Base-by-base conservation (phyloP, 2,797 vertebrate species). In the Hoplostethus atlanticus region DNA sequence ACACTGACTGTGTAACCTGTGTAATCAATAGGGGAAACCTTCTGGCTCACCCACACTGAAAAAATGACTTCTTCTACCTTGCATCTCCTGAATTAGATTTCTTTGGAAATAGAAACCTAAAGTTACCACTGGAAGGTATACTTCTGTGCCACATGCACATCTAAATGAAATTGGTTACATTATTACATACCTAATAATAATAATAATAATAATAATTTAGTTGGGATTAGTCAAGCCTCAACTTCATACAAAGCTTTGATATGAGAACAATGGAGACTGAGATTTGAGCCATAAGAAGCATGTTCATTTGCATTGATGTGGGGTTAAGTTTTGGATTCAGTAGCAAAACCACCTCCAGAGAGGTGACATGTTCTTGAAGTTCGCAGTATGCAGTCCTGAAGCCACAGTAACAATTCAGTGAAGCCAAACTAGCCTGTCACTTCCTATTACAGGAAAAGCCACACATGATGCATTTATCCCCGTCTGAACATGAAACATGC, bases 31-130 rank as follows among this genome's bases (percentile, higher is more conserved):
- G 65, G 67, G 77, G 66, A 80, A 87, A 80, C 44, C 48, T 4
- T 70, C 8, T 71, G 57, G 13, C 54, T 70, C 78, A 84, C 77
- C 67, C 82, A 84, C 46, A 73, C 8, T 82, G 84, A 75, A 89
- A 91, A 57, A 86, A 67, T 81, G 0, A 1, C 1, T 2, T 44
- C 81, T 58, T 73, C 59, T 28, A 28, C 74, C 40, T 68, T 59
- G 53, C 4, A 73, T 55, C 11, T 60, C 25, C 53, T 74, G 44
- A 40, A 6, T 11, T 71, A 12, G 31, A 72, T 84, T 91, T 89
- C 75, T 70, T 55, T 63, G 80, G 76, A 90, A 92, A 87, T 67
- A 57, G 84, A 91, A 92, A 92, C 90, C 30, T 76, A 85, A 63
- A 21, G 3, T 21, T 6, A 0, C 10, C 28, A 2, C 25, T 9